Evolutionary conservation across 2,113 vertebrate species (phyloP).

Genomic region (Melospiza georgiana): DNA sequence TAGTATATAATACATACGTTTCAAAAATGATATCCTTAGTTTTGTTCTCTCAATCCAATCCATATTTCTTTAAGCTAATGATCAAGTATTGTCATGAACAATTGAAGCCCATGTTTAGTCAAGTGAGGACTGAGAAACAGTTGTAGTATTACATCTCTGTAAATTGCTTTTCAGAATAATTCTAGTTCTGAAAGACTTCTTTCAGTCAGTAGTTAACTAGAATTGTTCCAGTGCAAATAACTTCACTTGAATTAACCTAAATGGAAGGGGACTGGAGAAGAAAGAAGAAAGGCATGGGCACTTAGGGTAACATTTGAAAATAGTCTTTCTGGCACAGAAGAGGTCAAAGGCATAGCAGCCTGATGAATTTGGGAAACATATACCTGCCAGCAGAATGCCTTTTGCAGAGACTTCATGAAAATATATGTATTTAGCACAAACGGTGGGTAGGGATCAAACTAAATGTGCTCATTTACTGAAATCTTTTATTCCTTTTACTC

Average conservation of each 20-base stretch:
- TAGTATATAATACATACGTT: rapidly evolving
- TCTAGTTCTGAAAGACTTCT: neutral
- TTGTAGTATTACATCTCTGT: neutral
- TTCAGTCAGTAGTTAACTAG: neutral
- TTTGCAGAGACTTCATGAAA: neutral
- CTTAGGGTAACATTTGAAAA: neutral
- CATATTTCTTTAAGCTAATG: neutral
- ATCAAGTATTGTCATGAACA: neutral
- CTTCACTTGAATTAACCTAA: neutral
- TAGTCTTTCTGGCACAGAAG: neutral
- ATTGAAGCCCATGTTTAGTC: neutral
- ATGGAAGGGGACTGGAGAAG: neutral
- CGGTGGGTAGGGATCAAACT: neutral
- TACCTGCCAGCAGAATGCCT: neutral
- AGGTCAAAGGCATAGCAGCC: neutral
- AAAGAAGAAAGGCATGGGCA: neutral
- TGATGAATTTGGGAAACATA: neutral
- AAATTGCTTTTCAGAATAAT: neutral
- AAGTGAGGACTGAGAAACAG: neutral
- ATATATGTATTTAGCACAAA: neutral
- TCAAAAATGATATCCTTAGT: neutral
- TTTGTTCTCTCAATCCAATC: neutral
- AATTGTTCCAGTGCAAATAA: neutral
- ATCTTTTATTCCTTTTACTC: neutral
- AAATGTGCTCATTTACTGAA: neutral